A percentile compares a stretch with the other conserved stretches of the same genome.
Evolutionary conservation across 2,888 invertebrate genomes (phyloP).

Genomic region (Teleiodes luculella): DNA sequence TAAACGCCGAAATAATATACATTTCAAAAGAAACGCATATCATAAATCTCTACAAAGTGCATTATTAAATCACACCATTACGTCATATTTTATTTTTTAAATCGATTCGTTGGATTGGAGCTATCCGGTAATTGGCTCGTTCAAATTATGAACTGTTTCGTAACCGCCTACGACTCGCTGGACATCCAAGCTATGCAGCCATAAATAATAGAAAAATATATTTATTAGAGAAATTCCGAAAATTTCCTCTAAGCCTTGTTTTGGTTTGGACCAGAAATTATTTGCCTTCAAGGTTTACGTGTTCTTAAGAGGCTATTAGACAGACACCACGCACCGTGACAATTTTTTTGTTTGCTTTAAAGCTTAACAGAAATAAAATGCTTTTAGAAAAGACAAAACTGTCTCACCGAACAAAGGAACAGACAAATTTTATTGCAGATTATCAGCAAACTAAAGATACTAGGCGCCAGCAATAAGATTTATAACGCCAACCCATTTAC

Average conservation of each 20-base stretch:
- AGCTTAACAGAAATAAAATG: background rate
- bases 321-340: too few species aligned
- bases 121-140: conserved; percentile 35
- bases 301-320: background rate
- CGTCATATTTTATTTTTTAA: conserved; percentile 32
- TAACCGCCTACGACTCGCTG: conserved; percentile 37
- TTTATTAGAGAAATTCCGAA: conserved; percentile 5
- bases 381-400: background rate
- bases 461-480: conserved; percentile 2
- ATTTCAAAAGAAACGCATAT: conserved; percentile 13
- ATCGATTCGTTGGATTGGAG: conserved; percentile 28
- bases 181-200: conserved; percentile 36
- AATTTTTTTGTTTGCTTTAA: too few species aligned
- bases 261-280: background rate
- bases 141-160: conserved; percentile 35
- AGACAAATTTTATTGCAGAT: conserved; percentile 9
- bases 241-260: background rate
- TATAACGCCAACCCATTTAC: conserved; percentile 8
- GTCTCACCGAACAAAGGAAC: background rate
- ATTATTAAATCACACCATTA: conserved; percentile 39
- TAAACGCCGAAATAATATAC: background rate
- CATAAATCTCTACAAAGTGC: conserved; percentile 36
- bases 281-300: background rate
- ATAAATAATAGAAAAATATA: conserved; percentile 28
- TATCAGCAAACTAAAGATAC: conserved; percentile 9